phyloP scores from a whole-genome alignment of 2,888 invertebrate genomes.

The Trilocha varians region DNA sequence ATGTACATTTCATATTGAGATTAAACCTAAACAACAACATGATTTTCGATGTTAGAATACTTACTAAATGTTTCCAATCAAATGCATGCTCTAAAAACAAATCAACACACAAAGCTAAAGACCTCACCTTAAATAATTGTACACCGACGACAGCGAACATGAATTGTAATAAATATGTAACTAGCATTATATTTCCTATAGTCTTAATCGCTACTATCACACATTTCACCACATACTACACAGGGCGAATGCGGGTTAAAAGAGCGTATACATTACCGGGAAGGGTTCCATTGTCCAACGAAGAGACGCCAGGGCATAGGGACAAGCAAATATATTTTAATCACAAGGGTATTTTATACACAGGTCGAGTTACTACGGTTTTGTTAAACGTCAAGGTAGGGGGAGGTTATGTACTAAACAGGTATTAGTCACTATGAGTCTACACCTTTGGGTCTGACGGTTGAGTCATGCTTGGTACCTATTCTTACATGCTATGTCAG shows the following conservation, averaged over 20 bases:
- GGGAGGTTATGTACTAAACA: conserved; percentile 44
- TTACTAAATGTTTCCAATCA: no score
- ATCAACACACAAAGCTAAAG: conserved; percentile 3
- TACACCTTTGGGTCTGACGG: conserved; percentile 66
- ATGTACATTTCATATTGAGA: no score
- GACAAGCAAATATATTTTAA: conserved; percentile 65
- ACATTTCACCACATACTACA: conserved; percentile 99
- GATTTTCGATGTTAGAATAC: no score
- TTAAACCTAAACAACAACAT: no score
- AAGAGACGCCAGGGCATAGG: conserved; percentile 64
- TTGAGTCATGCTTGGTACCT: conserved; percentile 34
- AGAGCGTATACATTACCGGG: conserved; percentile 55
- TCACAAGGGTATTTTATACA: conserved; percentile 32
- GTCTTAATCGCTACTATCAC: conserved; percentile 99
- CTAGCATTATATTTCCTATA: conserved; percentile 99
- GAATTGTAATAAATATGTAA: conserved; percentile 99
- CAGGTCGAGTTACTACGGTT: conserved; percentile 16
- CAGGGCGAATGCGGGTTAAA: conserved; percentile 45
- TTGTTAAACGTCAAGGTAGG: conserved; percentile 66
- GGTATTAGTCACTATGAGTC: conserved; percentile 42
- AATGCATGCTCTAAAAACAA: no score
- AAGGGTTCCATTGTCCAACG: conserved; percentile 40
- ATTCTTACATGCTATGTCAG: conserved; percentile 21
- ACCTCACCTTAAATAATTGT: conserved; percentile 97
- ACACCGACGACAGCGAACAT: conserved; percentile 99